Base-by-base conservation (phyloP, 2,113 vertebrate species). In the Stegostoma tigrinum region DNA sequence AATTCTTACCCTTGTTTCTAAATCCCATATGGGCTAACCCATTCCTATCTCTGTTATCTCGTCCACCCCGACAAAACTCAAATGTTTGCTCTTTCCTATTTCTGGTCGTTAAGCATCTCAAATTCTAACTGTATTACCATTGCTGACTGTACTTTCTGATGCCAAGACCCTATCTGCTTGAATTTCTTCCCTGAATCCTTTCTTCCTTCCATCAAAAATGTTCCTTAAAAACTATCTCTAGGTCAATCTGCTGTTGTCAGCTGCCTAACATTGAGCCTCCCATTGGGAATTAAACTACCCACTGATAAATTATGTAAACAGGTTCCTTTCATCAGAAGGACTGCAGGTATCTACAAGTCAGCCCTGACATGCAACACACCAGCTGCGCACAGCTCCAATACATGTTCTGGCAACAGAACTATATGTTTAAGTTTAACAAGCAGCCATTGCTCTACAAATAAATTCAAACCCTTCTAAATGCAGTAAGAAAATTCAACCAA, bases 271-370 rank as follows among this genome's bases (percentile, higher is more conserved):
- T 48, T 48, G 93, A 95, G 38, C 14, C 86, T 10, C 34, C 55
- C 52, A 30, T 89, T 48, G 30, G 23, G 38, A 72, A 95, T 75
- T 70, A 72, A 90, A 95, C 45, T 7, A 30, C 1, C n/a, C 48
- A 23, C 38, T 70, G 66, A 45, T 48, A 95, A 48, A 95, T 70
- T 70, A 42, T 95, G 68, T 95, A 48, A 95, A 52, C 94, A 52
- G 42, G 68, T 52, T 95, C 42, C 27, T 95, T 70, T 95, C 42
- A 95, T 95, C 42, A 95, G 48, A 45, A 19, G 45, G 24, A 23
- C 67, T 75, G 27, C 68, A 95, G 94, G 94, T 30, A 75, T 75
- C 68, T 95, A 72, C 94, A 95, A 72, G 68, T 95, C 68, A 75
- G 42, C 24, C 38, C 4, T 94, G 38, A 94, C 38, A 30, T 70